Conservation (phyloP, 1,140 invertebrate genomes). For the Solenopsis invicta region DNA sequence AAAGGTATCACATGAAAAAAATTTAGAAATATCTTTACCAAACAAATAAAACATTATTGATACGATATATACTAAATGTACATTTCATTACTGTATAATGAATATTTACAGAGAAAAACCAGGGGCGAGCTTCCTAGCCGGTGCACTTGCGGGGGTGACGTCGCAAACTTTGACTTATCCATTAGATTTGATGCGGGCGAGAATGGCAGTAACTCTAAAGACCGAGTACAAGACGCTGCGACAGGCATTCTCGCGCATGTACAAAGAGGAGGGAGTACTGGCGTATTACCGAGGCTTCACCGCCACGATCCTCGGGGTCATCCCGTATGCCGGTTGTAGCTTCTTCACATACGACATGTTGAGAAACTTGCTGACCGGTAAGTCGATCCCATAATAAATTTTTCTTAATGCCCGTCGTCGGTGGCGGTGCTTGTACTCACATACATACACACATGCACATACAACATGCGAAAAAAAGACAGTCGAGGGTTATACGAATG, state of each 20-base stretch:
- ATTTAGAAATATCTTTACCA: neutral
- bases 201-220: conserved; percentile 98
- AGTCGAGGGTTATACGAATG: conserved; percentile 69
- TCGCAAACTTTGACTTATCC: conserved; percentile 98
- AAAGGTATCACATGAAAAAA: conserved; percentile 87
- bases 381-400: conserved; percentile 71
- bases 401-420: conserved; percentile 50
- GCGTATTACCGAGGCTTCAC: conserved; percentile 95
- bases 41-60: neutral
- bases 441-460: conserved; percentile 27
- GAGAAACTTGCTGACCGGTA: conserved; percentile 94
- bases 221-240: conserved; percentile 89
- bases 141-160: conserved; percentile 97
- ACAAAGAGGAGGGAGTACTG: conserved; percentile 92
- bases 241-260: conserved; percentile 95
- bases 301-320: conserved; percentile 97
- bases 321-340: conserved; percentile 98
- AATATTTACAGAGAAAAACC: conserved; percentile 56
- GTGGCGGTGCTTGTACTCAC: conserved; percentile 68
- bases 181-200: conserved; percentile 97
- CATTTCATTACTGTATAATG: neutral
- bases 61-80: neutral
- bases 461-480: conserved; percentile 29
- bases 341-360: conserved; percentile 99
- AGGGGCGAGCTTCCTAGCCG: conserved; percentile 92